Base-by-base conservation (phyloP, 2,113 vertebrate species). In the Chloropsis cyanopogon region DNA sequence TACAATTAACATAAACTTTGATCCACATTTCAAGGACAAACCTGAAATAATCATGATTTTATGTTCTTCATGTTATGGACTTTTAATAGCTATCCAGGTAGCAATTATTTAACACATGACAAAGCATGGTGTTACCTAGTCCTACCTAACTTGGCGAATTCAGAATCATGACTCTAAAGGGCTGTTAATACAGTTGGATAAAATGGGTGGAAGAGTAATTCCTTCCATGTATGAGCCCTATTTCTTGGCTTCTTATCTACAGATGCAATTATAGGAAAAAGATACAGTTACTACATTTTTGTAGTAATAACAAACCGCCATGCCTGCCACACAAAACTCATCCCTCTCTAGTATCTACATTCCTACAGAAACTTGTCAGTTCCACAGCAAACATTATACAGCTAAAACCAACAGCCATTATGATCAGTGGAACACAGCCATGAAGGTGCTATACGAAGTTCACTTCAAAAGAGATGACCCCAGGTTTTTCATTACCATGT, bases 1-100 rank as follows among this genome's bases (percentile, higher is more conserved):
- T 60, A 82, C 39, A 61, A 90, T 49, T 87, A 94, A 86, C 54
- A 73, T 72, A 92, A 93, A 87, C 78, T 92, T 47, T 86, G 42
- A 92, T 79, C 50, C 63, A n/a, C 33, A 53, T 90, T 91, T 95
- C 91, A 96, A 94, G 82, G 78, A 92, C 78, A 95, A 90, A 95
- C 14, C 50, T 31, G 29, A 95, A 95, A 95, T 76, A 91, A 72
- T 54, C 39, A 85, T 26, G 42, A 19, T 80, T 91, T 82, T 82
- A 91, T 77, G 61, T 75, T 82, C 89, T 84, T 84, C 65, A 65
- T 90, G 46, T 86, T 92, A 88, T 12, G 93, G 82, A 79, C 56
- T 96, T 95, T 78, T 89, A 95, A 95, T 72, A 90, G 70, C 84
- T 73, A 92, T 47, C 50, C n/a, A 76, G 53, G n/a, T 68, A 96